Percentiles rank a stretch among this genome's conserved stretches.
Evolutionary conservation across 2,113 vertebrate genomes (phyloP).

Genomic region (Daubentonia madagascariensis): DNA sequence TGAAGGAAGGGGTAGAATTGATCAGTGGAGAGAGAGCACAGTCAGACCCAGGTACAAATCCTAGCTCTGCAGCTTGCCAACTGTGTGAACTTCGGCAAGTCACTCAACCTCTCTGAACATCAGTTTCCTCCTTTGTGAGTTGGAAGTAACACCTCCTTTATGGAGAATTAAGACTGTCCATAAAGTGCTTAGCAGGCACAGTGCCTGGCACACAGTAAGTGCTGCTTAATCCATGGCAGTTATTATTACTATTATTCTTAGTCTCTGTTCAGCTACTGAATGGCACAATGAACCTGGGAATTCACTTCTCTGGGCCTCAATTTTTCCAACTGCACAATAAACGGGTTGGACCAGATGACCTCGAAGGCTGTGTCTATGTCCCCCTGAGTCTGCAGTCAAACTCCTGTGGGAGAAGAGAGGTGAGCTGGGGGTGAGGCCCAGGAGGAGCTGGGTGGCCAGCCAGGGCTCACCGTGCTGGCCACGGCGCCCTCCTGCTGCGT

Average conservation of each 20-base stretch:
- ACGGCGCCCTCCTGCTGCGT: slow-evolving; percentile 87
- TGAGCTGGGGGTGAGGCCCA: too few species aligned
- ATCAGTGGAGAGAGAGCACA: background rate
- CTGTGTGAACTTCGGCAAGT: background rate
- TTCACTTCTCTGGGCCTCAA: background rate
- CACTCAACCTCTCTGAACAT: background rate
- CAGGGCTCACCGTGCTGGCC: slow-evolving; percentile 88
- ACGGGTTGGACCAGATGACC: background rate
- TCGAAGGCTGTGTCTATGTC: background rate
- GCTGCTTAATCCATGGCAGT: background rate
- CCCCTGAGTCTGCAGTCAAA: background rate
- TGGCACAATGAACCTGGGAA: background rate
- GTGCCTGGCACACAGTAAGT: background rate
- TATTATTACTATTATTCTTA: background rate
- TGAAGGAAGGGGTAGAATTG: background rate
- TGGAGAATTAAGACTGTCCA: background rate
- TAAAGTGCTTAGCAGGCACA: background rate
- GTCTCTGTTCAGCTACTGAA: background rate
- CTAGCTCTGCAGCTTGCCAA: background rate
- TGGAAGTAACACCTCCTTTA: background rate
- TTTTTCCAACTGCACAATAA: background rate
- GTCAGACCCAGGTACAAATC: background rate
- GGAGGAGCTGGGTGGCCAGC: background rate
- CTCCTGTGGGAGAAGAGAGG: background rate
- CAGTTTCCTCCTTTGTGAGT: background rate